Conservation (phyloP, 2,113 vertebrate genomes). For the Vireo altiloquus region DNA sequence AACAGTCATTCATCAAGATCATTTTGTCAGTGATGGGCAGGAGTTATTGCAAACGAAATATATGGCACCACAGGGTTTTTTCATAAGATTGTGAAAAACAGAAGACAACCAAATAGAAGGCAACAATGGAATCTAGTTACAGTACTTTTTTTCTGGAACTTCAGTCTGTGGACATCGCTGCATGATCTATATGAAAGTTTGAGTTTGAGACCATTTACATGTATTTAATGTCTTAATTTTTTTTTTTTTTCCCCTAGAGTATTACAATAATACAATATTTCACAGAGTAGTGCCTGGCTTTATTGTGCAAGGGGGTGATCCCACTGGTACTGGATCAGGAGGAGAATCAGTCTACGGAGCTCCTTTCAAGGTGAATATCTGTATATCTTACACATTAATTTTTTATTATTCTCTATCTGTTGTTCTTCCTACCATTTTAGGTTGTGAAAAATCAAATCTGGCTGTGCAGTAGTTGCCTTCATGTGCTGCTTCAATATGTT, state of each 20-base stretch:
- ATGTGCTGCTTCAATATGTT: not conserved
- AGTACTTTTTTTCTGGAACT: not conserved
- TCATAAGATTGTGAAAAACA: not conserved
- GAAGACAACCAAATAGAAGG: not conserved
- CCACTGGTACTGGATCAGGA: conserved; percentile 89
- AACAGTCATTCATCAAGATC: not conserved
- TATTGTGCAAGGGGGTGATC: conserved; percentile 95
- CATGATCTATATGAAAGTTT: not conserved
- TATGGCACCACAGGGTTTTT: not conserved
- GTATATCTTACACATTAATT: not conserved
- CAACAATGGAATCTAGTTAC: not conserved
- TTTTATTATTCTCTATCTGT: not conserved
- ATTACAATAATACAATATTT: conserved; percentile 94
- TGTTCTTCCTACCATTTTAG: not conserved
- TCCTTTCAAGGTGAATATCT: conserved; percentile 84
- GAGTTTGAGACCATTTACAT: not conserved
- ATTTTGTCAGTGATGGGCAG: not conserved
- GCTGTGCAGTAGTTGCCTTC: not conserved
- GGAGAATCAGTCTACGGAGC: conserved; percentile 91
- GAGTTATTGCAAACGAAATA: not conserved
- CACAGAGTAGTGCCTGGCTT: conserved; percentile 94
- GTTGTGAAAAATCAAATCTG: not conserved
- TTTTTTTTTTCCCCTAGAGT: conserved; percentile 70
- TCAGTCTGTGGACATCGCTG: not conserved
- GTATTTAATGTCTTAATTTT: not conserved